These are phyloP conservation scores for Melanargia galathea DNA, from an alignment of 2,888 invertebrate species.

Conservation along the genomic window DNA sequence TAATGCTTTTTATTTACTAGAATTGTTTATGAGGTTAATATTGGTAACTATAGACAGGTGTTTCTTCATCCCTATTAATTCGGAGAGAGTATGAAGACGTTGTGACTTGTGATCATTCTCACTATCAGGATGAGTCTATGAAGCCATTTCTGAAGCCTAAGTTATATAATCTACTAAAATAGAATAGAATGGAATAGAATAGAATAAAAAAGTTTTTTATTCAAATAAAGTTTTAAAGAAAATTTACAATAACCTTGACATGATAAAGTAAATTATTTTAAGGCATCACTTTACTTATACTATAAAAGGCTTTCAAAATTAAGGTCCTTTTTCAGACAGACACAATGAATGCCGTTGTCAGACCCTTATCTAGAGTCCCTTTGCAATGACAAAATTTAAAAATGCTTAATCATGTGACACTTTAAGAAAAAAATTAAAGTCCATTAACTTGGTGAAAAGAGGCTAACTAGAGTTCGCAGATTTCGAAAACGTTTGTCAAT, in stretches of 20 bases:
- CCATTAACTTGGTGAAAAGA: slow-evolving; percentile 8
- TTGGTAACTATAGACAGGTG: too few species aligned
- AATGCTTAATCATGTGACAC: slow-evolving; percentile 19
- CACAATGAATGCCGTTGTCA: slow-evolving; percentile 33
- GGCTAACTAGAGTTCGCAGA: neutral
- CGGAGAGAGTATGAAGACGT: too few species aligned
- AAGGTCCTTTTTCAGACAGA: slow-evolving; percentile 23
- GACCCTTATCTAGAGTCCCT: slow-evolving; percentile 30
- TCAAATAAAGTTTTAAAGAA: too few species aligned
- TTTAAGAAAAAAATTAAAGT: slow-evolving; percentile 10
- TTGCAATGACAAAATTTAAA: slow-evolving; percentile 29
- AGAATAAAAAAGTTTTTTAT: too few species aligned
- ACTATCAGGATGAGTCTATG: too few species aligned
- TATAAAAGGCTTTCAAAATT: slow-evolving; percentile 26
- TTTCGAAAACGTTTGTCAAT: neutral
- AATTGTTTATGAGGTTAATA: too few species aligned
- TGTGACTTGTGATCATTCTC: too few species aligned
- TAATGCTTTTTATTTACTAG: too few species aligned
- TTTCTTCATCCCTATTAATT: too few species aligned
- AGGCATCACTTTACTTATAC: slow-evolving; percentile 18
- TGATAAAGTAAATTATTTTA: slow-evolving; percentile 20
- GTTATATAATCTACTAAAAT: neutral
- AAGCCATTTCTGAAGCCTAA: neutral
- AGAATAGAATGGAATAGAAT: too few species aligned
- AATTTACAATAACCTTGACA: slow-evolving; percentile 11